A percentile compares a stretch with the other conserved stretches of the same genome.
These are phyloP conservation scores for Drosophila baimaii DNA, from an alignment of 1,140 invertebrate genomes.

Conservation along the genomic window DNA sequence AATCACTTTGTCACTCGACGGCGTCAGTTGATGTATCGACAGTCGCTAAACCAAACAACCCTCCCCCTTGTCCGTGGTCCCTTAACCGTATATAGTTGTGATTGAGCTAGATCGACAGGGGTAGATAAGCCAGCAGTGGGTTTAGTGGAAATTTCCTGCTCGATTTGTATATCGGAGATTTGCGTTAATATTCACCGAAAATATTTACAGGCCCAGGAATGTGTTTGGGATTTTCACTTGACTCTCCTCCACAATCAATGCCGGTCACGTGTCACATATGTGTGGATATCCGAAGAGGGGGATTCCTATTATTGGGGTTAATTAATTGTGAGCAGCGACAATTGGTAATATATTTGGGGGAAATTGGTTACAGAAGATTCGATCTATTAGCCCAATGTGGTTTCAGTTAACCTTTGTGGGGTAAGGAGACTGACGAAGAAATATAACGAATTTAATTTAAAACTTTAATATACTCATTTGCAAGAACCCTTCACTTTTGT, in stretches of 20 bases:
- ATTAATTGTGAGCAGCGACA: slow-evolving; percentile 4
- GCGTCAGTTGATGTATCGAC: slow-evolving; percentile 79
- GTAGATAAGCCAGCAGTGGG: slow-evolving; percentile 68
- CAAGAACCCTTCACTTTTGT: too few species aligned
- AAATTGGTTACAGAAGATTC: slow-evolving; percentile 4
- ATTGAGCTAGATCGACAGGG: slow-evolving; percentile 61
- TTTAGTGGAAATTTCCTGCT: slow-evolving; percentile 68
- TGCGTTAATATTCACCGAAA: slow-evolving; percentile 71
- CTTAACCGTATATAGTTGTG: slow-evolving; percentile 33
- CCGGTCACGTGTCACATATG: slow-evolving; percentile 72
- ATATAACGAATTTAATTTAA: background rate
- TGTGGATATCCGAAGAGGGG: slow-evolving; percentile 5
- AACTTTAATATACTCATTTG: too few species aligned
- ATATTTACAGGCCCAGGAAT: slow-evolving; percentile 45
- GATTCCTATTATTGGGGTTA: slow-evolving; percentile 1
- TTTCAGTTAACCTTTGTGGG: background rate
- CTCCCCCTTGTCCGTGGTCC: slow-evolving; percentile 8
- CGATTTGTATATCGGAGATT: slow-evolving; percentile 77
- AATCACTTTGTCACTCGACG: slow-evolving; percentile 79
- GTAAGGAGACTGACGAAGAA: background rate
- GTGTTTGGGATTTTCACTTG: slow-evolving; percentile 66
- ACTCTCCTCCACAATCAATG: slow-evolving; percentile 38
- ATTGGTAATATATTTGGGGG: slow-evolving; percentile 9
- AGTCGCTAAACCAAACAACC: slow-evolving; percentile 46
- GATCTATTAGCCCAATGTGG: slow-evolving; percentile 8